These are phyloP conservation scores for Tragelaphus oryx DNA, from an alignment of 2,797 vertebrate genomes.

Conservation along the genomic window DNA sequence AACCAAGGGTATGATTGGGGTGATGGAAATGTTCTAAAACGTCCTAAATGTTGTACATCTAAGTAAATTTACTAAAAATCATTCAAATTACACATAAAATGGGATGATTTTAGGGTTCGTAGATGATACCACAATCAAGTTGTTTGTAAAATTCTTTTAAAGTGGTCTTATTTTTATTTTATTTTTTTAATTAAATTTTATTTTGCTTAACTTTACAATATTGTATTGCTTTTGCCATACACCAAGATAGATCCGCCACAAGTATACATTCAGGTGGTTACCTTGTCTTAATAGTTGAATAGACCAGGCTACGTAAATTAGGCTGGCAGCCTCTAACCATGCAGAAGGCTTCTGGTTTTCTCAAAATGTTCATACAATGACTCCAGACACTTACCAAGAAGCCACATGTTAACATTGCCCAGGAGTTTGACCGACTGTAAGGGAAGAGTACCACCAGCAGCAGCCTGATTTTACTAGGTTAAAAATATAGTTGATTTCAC, in stretches of 20 bases:
- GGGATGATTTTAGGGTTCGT: neutral
- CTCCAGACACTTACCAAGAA: constrained; percentile 25
- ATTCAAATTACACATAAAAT: neutral
- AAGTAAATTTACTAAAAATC: neutral
- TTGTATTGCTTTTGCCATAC: no score
- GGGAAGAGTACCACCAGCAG: neutral
- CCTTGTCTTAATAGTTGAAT: constrained; percentile 10
- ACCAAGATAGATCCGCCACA: no score
- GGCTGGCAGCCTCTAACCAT: neutral
- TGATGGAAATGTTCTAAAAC: neutral
- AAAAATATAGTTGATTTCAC: neutral
- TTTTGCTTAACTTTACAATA: no score
- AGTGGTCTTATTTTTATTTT: neutral
- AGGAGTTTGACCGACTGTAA: neutral
- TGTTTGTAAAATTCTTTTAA: neutral
- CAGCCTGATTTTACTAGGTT: constrained; percentile 14
- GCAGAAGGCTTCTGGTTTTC: neutral
- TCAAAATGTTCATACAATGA: neutral
- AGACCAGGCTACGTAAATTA: neutral
- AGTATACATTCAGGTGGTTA: neutral
- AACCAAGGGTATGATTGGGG: neutral
- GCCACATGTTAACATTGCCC: constrained; percentile 7
- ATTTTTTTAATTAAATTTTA: no score
- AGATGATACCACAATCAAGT: neutral
- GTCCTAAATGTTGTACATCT: neutral